Base-by-base conservation (phyloP, 2,113 vertebrate genomes). In the Propithecus coquereli region DNA sequence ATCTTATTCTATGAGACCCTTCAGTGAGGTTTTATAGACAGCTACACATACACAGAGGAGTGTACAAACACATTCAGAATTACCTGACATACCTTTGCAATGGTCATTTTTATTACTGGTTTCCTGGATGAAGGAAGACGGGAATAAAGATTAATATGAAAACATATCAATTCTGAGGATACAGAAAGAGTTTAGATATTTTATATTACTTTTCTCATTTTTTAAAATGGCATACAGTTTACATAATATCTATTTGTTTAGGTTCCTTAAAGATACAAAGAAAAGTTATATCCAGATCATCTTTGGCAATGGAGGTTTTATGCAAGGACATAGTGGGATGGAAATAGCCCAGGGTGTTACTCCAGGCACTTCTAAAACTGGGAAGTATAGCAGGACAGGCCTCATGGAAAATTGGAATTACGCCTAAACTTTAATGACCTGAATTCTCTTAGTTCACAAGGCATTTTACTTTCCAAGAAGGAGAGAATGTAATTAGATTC, bases 321-420 rank as follows among this genome's bases (percentile, higher is more conserved):
- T 82, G 13, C 23, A 93, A 95, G 79, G 11, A 57, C 50, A 74
- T 47, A n/a, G 40, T 40, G 17, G 13, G 25, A 91, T 83, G 2
- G 63, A 76, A 89, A 30, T 80, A 70, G 52, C 6, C 61, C 32
- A 88, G 52, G 37, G 84, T 71, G 50, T 96, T 96, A 95, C 57
- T 74, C 74, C 1, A 20, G 43, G 52, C n/a, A 85, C 40, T 80
- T 95, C 16, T 34, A 85, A 81, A 74, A 59, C 22, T 81, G 14
- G 40, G 11, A 92, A 85, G 8, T 74, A 61, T 16, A 92, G 68
- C 63, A 61, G 40, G 11, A 27, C 32, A 87, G 85, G 22, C 43
- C n/a, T 94, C 70, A 27, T 71, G 91, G 91, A 96, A 95, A 91
- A 87, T 5, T 95, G 87, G 81, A 95, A 66, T 79, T 80, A 83